Base-by-base conservation (phyloP, 2,888 invertebrate species). In the Chalcis sispes region DNA sequence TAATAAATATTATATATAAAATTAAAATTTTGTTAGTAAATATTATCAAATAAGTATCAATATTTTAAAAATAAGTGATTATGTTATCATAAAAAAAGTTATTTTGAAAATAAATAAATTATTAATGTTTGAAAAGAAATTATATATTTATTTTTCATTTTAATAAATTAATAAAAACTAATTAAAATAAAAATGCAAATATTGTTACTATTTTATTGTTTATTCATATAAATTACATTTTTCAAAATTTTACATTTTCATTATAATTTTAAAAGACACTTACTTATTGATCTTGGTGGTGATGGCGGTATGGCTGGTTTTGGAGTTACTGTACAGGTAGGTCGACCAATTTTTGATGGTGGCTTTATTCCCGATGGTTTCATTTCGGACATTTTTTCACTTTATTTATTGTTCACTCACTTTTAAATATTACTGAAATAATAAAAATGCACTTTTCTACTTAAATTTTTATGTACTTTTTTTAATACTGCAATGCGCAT, bases 221-320 rank as follows among this genome's bases (percentile, higher is more conserved):
- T 32, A 29, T 32, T 18, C 23, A 59, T 2, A 3, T 3, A 59
- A 8, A 20, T 8, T 25, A 54, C 15, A 56, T 15, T 15, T 46
- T 46, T 56, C 32, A 2, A 7, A 29, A 15, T 56, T 18, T 56
- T 29, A 56, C n/a, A 56, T 29, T 56, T 29, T 20, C 50, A 20
- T 50, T 50, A 3, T 2, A 20, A n/a, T n/a, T n/a, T n/a, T n/a
- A 3, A 52, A 25, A 52, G 13, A n/a, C 18, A 52, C 71, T 62
- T 65, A 77, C 77, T 77, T 62, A 75, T 66, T 25, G 77, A 77
- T 65, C 74, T 61, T 27, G 85, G 89, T 23, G 92, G 92, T 75
- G 92, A 90, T 59, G 91, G 90, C 40, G 93, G 93, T 71, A 93
- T 88, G n/a, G 93, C 92, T 78, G 93, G 93, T 87, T 93, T 93